Evolutionary conservation across 2,113 vertebrate species (phyloP).

Genomic region (Ardeotis arabs): DNA sequence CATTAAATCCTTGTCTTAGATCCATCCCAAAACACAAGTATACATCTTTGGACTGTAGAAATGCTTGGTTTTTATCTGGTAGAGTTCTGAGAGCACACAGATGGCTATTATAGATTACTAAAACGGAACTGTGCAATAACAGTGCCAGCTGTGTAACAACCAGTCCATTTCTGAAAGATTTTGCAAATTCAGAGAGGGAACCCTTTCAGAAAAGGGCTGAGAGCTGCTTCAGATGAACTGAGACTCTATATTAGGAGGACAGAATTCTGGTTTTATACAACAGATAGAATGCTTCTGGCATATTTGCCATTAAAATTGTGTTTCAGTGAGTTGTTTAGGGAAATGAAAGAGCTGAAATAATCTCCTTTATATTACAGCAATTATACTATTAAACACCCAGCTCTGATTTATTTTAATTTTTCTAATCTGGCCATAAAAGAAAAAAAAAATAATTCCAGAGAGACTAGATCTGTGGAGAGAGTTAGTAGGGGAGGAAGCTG

Average conservation of each 20-base stretch:
- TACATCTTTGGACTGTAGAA: neutral
- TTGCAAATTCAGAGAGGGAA: neutral
- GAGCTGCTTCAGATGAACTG: neutral
- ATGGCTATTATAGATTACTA: neutral
- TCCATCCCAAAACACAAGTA: neutral
- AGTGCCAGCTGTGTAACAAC: constrained; percentile 7
- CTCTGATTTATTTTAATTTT: neutral
- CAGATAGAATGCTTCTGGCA: neutral
- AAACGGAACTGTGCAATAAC: neutral
- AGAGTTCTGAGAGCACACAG: neutral
- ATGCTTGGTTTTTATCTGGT: neutral
- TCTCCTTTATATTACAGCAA: neutral
- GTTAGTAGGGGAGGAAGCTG: neutral
- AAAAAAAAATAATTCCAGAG: neutral
- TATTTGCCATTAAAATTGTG: neutral
- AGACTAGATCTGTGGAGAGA: neutral
- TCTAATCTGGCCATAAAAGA: neutral
- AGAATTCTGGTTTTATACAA: neutral
- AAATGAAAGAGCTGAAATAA: neutral
- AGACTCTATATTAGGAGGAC: neutral
- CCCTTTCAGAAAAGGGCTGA: neutral
- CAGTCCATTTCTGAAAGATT: neutral
- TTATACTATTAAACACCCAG: neutral
- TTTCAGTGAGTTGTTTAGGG: neutral
- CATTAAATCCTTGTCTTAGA: neutral